Base-by-base conservation (phyloP, 2,888 invertebrate species). In the Patella pellucida region DNA sequence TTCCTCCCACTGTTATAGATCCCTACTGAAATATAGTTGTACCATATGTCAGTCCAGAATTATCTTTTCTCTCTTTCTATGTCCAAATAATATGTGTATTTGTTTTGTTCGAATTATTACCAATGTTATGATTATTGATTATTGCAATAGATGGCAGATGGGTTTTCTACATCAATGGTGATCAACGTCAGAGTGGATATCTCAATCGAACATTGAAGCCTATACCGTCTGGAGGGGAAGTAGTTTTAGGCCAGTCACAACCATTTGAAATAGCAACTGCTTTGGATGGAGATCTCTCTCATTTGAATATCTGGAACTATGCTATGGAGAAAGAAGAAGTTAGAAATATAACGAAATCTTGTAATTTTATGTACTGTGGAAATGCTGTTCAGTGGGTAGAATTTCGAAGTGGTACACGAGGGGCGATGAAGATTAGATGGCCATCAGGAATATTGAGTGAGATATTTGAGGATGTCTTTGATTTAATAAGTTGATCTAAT, bases 381-480 rank as follows among this genome's bases (percentile, higher is more conserved):
- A 88, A 90, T 77, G 90, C 87, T 3, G 87, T 90, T 2, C 88
- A 90, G 79, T 91, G 91, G 91, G 89, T 88, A 54, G 90, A 91
- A 77, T 89, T 91, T 78, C 81, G 91, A 31, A 84, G 87, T 51
- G 91, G 91, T 3, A 91, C 91, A 0, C 80, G 91, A 31, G 91
- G 91, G 1, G 85, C 86, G 7, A 85, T 91, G 84, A 84, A 84
- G 69, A 86, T 91, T 80, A 80, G 88, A 62, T 91, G 91, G 91
- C 91, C 91, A 0, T 89, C 91, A 3, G 86, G 86, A 23, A 84
- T 88, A 51, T 75, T 85, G 62, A 78, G 87, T 87, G 77, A 79
- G 85, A 81, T 4, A 1, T 52, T 19, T 15, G 7, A 41, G 41
- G 1, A 41, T 41, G 9, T 9, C 41, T 41, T 41, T 41, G 9